Base-by-base conservation (phyloP, 2,797 vertebrate genomes). In the Melanogrammus aeglefinus region DNA sequence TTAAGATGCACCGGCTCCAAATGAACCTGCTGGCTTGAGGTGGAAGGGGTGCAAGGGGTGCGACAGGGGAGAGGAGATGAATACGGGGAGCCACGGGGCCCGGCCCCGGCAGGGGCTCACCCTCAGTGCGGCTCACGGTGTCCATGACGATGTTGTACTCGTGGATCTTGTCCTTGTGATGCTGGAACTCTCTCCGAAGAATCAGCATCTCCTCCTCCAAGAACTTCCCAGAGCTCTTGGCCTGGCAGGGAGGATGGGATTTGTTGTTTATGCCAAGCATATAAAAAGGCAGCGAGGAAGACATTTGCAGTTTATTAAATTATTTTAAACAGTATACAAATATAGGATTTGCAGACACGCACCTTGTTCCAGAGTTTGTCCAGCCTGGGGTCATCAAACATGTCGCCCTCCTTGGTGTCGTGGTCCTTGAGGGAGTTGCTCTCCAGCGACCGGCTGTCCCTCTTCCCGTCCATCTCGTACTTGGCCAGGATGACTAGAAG, bases 281-380 rank as follows among this genome's bases (percentile, higher is more conserved):
- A 57, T 57, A 36, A 36, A 13, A 13, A 13, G 76, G 12, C 18
- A 80, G 75, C 39, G 16, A 21, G 33, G 51, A 41, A 78, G 18
- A n/a, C 71, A 80, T 14, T 0, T 8, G 57, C 8, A 24, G 57
- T 63, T 63, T 18, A 21, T 6, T 24, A 69, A 27, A 69, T 69
- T 27, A 66, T 66, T 27, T 24, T 21, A 21, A 51, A 18, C 21
- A 21, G 16, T 63, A n/a, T 63, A 63, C 1, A 63, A 8, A 63
- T 63, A 63, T 24, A 24, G 24, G n/a, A 63, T n/a, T 63, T 57
- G 8, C 57, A 33, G 72, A 76, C 21, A 51, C 88, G 84, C 73
- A 98, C 98, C 95, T 97, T 98, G 91, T 96, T 98, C 98, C 98
- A 99, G 72, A 99, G 90, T 87, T 99, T 99, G 82, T 98, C 96